Base-by-base conservation (phyloP, 2,113 vertebrate species). In the Diphyllodes magnificus region DNA sequence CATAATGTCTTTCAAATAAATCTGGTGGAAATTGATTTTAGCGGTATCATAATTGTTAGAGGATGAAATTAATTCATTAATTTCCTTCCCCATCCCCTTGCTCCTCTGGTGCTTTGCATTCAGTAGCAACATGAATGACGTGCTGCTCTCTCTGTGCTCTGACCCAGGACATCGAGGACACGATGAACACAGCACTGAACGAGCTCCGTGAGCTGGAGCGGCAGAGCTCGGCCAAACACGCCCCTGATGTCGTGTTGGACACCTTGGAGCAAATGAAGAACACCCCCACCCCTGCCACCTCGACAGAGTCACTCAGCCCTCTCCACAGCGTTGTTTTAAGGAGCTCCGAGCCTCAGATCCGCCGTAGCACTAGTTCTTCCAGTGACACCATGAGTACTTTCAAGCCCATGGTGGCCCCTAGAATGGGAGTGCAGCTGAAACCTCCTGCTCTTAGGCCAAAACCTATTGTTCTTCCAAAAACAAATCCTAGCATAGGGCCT, bases 381-480 rank as follows among this genome's bases (percentile, higher is more conserved):
- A 99, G 98, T 57, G 99, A 99, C 60, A 97, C 98, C 47, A 98
- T 99, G 99, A 99, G 98, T 97, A 99, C 99, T 95, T 99, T 99
- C 98, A 99, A 99, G 97, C 99, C 99, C 3, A 90, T 97, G 93
- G 98, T 99, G 45, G 98, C 99, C 0, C 99, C 99, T 28, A 98
- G 99, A 78, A 99, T 99, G 99, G 99, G 99, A 9, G 98, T 99
- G 81, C 99, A 99, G 96, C 98, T 99, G 85, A 99, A 99, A 94
- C 99, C 99, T 23, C 99, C 99, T 2, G 98, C 99, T 72, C 97
- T 99, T 56, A 98, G 99, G 97, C 99, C 99, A 61, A 99, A 99
- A 95, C 99, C 99, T 77, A 98, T 99, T 96, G 98, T 99, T 92
- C 97, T 99, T 98, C 99, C 99, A 96, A 99, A 99, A 97, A 98